A percentile compares a stretch with the other conserved stretches of the same genome.
Conservation (phyloP, 2,888 invertebrate genomes). For the Synanthedon andrenaeformis region DNA sequence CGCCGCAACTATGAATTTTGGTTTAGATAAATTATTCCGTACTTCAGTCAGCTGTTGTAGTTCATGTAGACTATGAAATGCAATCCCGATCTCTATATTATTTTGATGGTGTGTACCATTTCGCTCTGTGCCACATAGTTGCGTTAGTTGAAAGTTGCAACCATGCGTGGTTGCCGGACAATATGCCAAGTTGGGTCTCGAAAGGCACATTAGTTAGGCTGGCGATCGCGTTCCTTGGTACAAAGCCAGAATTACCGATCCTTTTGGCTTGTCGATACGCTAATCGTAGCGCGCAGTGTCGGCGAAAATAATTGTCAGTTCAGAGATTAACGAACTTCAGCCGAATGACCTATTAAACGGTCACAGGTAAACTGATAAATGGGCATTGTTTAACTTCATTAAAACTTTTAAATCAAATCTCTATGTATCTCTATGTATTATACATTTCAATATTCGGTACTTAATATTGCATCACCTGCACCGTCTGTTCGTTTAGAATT, state of each 20-base stretch:
- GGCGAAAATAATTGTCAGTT: constrained; percentile 65
- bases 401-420: no score
- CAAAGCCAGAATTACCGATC: constrained; percentile 65
- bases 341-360: constrained; percentile 60
- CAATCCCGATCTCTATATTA: not conserved
- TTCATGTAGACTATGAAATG: no score
- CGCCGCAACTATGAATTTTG: no score
- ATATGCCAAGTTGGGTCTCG: constrained; percentile 65
- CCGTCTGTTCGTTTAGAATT: no score
- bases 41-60: no score
- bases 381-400: not conserved
- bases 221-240: constrained; percentile 65
- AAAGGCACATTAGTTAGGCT: constrained; percentile 60
- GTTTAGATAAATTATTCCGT: no score
- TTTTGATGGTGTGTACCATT: not conserved
- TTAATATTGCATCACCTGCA: no score
- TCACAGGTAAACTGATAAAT: constrained; percentile 5
- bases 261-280: constrained; percentile 66
- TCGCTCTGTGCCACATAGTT: not conserved
- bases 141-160: not conserved
- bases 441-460: no score
- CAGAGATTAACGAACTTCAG: constrained; percentile 68
- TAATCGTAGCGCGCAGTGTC: constrained; percentile 45
- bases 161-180: constrained; percentile 20
- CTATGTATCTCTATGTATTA: no score